Conservation (phyloP, 2,113 vertebrate genomes). For the Archilochus colubris region DNA sequence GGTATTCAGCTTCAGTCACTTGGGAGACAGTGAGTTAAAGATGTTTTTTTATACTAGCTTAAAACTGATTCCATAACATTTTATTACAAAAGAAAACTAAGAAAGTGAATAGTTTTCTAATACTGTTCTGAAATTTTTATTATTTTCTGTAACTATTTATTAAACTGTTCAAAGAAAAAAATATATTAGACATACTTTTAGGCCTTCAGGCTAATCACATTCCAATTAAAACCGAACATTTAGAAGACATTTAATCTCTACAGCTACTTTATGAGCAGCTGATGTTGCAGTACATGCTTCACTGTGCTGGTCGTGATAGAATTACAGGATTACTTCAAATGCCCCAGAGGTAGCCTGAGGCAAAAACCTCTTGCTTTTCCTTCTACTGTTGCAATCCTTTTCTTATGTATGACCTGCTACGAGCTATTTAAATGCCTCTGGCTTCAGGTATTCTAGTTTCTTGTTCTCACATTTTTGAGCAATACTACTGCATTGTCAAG, state of each 20-base stretch:
- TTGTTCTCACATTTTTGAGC: neutral
- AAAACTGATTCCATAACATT: neutral
- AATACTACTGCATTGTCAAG: neutral
- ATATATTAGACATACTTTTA: constrained; percentile 40
- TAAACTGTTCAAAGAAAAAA: constrained; percentile 48
- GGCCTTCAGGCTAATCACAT: constrained; percentile 47
- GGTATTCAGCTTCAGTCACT: neutral
- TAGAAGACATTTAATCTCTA: constrained; percentile 62
- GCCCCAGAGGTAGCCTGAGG: constrained; percentile 16
- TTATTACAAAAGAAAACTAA: neutral
- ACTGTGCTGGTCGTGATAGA: neutral
- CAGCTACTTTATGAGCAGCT: constrained; percentile 52
- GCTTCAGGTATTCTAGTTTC: neutral
- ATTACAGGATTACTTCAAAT: neutral
- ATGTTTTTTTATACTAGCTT: neutral
- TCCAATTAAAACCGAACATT: constrained; percentile 62
- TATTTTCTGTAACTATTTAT: constrained; percentile 60
- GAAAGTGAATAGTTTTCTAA: neutral
- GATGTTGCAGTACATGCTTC: constrained; percentile 24
- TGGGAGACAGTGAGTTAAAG: neutral
- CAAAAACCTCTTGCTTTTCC: constrained; percentile 22
- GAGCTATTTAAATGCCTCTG: neutral
- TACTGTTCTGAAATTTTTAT: neutral
- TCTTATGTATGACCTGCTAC: neutral
- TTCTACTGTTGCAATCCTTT: constrained; percentile 28